A percentile compares a stretch with the other conserved stretches of the same genome.
Evolutionary conservation across 2,113 vertebrate species (phyloP).

Genomic region (Antechinus stuartii): DNA sequence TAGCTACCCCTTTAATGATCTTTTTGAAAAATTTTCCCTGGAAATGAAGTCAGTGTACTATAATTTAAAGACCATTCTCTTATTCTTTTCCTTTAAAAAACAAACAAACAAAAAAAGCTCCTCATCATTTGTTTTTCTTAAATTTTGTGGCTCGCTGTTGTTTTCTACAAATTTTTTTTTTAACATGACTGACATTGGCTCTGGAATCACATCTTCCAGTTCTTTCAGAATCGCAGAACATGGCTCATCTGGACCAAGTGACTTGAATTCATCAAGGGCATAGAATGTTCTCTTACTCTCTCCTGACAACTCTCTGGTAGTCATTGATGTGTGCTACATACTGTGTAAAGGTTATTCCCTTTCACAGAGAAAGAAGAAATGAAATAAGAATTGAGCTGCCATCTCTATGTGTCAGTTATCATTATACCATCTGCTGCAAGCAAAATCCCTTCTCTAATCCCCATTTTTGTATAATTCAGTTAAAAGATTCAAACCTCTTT

Average conservation of each 20-base stretch:
- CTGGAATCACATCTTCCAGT: not conserved
- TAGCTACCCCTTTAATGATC: not conserved
- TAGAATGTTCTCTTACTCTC: not conserved
- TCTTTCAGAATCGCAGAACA: not conserved
- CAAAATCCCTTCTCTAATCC: not conserved
- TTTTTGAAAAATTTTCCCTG: not conserved
- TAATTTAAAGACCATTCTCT: not conserved
- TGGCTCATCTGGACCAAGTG: not conserved
- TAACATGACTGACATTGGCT: not conserved
- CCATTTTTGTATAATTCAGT: not conserved
- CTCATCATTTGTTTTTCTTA: not conserved
- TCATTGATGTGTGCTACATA: not conserved
- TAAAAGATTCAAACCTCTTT: not conserved
- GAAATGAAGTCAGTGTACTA: not conserved
- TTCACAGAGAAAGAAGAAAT: not conserved
- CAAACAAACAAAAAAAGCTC: too few species aligned
- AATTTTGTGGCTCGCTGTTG: not conserved
- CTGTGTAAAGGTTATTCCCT: not conserved
- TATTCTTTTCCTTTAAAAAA: not conserved
- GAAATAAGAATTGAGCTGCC: not conserved
- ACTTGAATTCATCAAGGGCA: not conserved
- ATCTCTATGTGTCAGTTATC: not conserved
- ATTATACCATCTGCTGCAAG: not conserved
- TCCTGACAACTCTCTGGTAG: not conserved
- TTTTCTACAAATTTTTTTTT: not conserved